Percentiles rank a stretch among this genome's conserved stretches.
Conservation (phyloP, 2,888 invertebrate genomes). For the Mythimna impura region DNA sequence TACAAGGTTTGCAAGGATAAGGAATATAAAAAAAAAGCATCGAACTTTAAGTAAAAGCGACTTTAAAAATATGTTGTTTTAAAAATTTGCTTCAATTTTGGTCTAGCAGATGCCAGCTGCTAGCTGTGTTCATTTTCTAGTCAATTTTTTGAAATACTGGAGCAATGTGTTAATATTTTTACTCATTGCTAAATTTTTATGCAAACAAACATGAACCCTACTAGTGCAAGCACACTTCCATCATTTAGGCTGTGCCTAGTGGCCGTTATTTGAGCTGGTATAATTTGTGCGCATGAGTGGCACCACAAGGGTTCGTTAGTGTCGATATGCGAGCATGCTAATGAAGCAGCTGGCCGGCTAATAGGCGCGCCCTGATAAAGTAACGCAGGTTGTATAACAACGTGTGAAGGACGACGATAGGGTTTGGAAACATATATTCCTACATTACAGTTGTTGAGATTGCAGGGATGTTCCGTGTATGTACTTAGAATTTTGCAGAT, state of each 20-base stretch:
- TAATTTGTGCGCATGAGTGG: conserved; percentile 80
- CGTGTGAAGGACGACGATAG: conserved; percentile 1
- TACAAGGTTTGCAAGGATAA: not conserved
- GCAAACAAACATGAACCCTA: not conserved
- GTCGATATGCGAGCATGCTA: conserved; percentile 66
- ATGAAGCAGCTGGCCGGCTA: conserved; percentile 49
- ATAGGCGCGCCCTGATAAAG: conserved; percentile 34
- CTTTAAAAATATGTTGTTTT: not conserved
- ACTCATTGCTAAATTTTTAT: not conserved
- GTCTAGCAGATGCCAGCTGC: too few species aligned
- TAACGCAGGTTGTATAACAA: conserved; percentile 1
- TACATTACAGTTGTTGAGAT: not conserved
- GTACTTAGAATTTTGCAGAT: not conserved
- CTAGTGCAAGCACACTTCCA: not conserved
- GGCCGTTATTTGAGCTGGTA: conserved; percentile 28
- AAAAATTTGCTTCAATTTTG: not conserved
- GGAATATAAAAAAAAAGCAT: too few species aligned
- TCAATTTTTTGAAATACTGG: too few species aligned
- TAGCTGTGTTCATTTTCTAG: not conserved
- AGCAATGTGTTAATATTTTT: too few species aligned
- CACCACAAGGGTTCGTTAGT: conserved; percentile 75
- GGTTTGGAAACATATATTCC: not conserved
- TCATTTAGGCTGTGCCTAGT: not conserved
- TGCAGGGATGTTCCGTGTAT: not conserved
- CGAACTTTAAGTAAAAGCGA: not conserved